A percentile compares a stretch with the other conserved stretches of the same genome.
Conservation (phyloP, 2,113 vertebrate genomes). For the Platysternon megacephalum region DNA sequence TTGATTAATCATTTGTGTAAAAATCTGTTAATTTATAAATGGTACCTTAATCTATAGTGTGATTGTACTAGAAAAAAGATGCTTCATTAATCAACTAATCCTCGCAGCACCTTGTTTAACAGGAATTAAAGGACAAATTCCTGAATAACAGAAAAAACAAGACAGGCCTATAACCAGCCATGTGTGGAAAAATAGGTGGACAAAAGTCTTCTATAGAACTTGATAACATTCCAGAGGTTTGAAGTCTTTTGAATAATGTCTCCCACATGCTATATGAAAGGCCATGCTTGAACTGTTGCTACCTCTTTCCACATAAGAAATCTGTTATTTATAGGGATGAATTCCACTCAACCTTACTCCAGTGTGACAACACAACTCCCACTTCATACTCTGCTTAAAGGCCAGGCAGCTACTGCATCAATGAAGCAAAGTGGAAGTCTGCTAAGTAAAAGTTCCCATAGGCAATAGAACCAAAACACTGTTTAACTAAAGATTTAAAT, state of each 20-base stretch:
- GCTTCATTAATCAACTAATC: neutral
- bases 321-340: neutral
- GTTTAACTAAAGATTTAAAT: neutral
- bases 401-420: neutral
- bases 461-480: neutral
- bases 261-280: neutral
- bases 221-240: neutral
- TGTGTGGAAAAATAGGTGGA: neutral
- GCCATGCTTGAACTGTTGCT: neutral
- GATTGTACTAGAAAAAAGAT: neutral
- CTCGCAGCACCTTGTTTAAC: neutral
- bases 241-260: neutral
- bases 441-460: neutral
- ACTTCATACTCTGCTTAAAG: neutral
- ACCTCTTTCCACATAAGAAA: slow-evolving; percentile 4
- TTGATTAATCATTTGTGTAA: no score
- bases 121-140: neutral
- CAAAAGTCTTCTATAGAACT: neutral
- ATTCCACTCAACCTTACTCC: neutral
- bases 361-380: neutral
- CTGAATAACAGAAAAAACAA: neutral
- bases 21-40: neutral
- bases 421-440: neutral
- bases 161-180: neutral
- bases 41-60: neutral